These are phyloP conservation scores for Triops longicaudatus DNA, from an alignment of 1,140 invertebrate genomes.

Conservation along the genomic window DNA sequence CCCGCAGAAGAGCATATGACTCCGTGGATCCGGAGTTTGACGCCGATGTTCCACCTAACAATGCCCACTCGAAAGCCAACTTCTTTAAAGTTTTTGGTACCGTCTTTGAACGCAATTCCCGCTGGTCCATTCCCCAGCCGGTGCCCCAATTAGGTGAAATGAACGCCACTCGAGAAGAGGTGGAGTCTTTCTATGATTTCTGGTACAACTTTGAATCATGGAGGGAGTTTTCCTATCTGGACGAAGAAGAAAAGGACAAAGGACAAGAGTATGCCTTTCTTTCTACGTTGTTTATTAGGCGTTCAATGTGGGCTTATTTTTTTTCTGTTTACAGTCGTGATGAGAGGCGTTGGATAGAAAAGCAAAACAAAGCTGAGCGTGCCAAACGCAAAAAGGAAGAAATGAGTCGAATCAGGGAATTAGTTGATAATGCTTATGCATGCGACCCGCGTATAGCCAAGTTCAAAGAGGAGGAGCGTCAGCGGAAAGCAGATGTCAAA, in stretches of 20 bases:
- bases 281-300: slow-evolving; percentile 31
- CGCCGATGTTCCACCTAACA: slow-evolving; percentile 68
- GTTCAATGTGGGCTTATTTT: slow-evolving; percentile 19
- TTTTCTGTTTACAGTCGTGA: slow-evolving; percentile 53
- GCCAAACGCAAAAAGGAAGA: slow-evolving; percentile 94
- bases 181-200: slow-evolving; percentile 78
- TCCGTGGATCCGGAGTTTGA: slow-evolving; percentile 93
- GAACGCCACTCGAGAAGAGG: slow-evolving; percentile 57
- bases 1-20: slow-evolving; percentile 82
- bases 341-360: slow-evolving; percentile 94
- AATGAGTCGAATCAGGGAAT: slow-evolving; percentile 72
- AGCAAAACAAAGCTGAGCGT: slow-evolving; percentile 86
- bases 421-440: slow-evolving; percentile 90
- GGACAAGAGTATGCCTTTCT: slow-evolving; percentile 59
- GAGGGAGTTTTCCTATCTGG: slow-evolving; percentile 97
- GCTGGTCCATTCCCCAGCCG: slow-evolving; percentile 83
- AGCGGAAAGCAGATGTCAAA: slow-evolving; percentile 79
- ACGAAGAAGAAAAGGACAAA: slow-evolving; percentile 97
- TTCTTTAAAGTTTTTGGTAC: slow-evolving; percentile 70
- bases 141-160: slow-evolving; percentile 77
- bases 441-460: slow-evolving; percentile 83
- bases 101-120: slow-evolving; percentile 74
- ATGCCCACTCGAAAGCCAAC: slow-evolving; percentile 62
- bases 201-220: slow-evolving; percentile 99
- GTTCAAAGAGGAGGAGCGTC: slow-evolving; percentile 91